These are phyloP conservation scores for Pleuronectes platessa DNA, from an alignment of 2,113 vertebrate species.

Conservation along the genomic window DNA sequence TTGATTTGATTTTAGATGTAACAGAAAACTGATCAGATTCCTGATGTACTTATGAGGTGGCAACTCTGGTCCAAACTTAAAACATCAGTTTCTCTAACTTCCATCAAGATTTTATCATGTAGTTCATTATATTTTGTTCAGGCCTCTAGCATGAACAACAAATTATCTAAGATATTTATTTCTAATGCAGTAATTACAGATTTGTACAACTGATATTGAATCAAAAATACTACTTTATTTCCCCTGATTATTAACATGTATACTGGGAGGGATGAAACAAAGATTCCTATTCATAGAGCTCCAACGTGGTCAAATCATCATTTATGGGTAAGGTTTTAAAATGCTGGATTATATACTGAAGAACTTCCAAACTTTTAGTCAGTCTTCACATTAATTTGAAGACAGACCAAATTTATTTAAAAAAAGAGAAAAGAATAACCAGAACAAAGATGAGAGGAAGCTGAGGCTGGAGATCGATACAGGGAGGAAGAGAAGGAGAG, in stretches of 20 bases:
- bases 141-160: too few relatives aligned
- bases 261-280: conserved; percentile 6
- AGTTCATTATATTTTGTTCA: too few relatives aligned
- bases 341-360: background rate
- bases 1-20: background rate
- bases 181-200: too few relatives aligned
- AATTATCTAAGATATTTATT: too few relatives aligned
- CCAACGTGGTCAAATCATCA: background rate
- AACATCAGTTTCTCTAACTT: background rate
- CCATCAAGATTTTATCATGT: background rate
- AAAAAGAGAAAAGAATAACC: background rate
- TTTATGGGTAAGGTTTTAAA: background rate
- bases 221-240: too few relatives aligned
- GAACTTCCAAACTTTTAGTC: background rate
- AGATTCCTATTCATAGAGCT: background rate
- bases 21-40: background rate
- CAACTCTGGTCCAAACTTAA: background rate
- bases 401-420: background rate
- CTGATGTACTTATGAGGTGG: background rate
- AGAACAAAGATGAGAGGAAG: background rate
- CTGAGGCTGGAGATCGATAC: background rate
- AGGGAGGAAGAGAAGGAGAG: conserved; percentile 15
- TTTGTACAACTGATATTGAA: too few relatives aligned
- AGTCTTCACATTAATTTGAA: background rate
- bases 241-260: too few relatives aligned